Conservation (phyloP, 2,797 vertebrate genomes). For the Astyanax mexicanus region DNA sequence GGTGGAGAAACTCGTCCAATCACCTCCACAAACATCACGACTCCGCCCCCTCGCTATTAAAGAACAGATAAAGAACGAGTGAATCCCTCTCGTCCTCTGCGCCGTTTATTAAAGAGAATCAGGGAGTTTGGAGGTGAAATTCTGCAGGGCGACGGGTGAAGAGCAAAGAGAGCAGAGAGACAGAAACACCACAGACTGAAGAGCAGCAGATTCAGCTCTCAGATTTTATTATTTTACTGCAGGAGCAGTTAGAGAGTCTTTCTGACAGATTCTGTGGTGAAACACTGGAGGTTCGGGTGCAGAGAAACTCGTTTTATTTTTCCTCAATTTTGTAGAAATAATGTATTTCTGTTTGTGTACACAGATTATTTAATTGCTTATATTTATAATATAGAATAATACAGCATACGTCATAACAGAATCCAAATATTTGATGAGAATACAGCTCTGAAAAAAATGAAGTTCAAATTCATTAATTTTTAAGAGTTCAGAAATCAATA, state of each 20-base stretch:
- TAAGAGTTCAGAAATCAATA: too few relatives aligned
- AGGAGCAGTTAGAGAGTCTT: not conserved
- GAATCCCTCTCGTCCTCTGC: conserved; percentile 7
- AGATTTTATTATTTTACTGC: not conserved
- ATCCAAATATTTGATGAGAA: too few relatives aligned
- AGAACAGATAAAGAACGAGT: not conserved
- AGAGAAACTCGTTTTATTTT: too few relatives aligned
- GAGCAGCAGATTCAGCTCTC: not conserved
- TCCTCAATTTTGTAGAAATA: too few relatives aligned
- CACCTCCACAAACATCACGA: conserved; percentile 18
- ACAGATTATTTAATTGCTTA: too few relatives aligned
- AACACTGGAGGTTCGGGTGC: not conserved
- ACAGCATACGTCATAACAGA: too few relatives aligned
- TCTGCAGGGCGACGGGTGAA: not conserved
- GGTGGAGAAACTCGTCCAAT: conserved; percentile 31
- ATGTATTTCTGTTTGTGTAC: too few relatives aligned
- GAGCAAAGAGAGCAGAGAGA: not conserved
- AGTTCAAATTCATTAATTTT: too few relatives aligned
- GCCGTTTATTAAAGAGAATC: conserved; percentile 6
- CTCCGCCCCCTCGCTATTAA: not conserved
- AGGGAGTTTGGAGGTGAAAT: conserved; percentile 12
- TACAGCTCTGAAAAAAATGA: too few relatives aligned
- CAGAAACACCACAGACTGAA: not conserved
- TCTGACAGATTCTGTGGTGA: not conserved
- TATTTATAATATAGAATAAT: too few relatives aligned